phyloP scores from a whole-genome alignment of 2,113 vertebrate genomes.

The Corythornis madagascariensis region DNA sequence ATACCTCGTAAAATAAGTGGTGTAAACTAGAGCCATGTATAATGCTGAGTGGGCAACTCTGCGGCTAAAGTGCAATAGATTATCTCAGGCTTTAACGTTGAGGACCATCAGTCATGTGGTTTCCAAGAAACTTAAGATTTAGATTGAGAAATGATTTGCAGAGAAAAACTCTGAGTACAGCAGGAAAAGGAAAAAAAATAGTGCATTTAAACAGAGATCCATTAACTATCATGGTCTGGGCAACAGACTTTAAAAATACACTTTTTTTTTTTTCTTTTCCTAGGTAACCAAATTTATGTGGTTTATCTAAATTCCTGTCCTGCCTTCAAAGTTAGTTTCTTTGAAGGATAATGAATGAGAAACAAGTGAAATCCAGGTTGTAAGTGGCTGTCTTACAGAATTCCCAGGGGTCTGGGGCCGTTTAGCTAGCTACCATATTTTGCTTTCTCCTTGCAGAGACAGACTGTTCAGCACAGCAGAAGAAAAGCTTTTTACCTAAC shows the following conservation, averaged over 20 bases:
- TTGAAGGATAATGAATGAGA: background rate
- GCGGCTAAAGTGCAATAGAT: slow-evolving; percentile 43
- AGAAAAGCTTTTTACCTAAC: background rate
- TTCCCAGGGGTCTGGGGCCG: background rate
- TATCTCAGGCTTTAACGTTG: background rate
- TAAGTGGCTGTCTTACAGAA: background rate
- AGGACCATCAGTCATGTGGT: slow-evolving; percentile 48
- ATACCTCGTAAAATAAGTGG: slow-evolving; percentile 19
- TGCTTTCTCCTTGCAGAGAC: background rate
- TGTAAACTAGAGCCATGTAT: background rate
- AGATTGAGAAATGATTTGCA: slow-evolving; percentile 20
- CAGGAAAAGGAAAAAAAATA: background rate
- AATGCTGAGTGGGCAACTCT: slow-evolving; percentile 58
- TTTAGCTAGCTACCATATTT: background rate
- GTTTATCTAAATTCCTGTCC: slow-evolving; percentile 1
- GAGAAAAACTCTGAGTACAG: background rate
- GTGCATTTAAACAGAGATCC: background rate
- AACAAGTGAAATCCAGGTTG: background rate
- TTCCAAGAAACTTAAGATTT: slow-evolving; percentile 55
- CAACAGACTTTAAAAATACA: background rate
- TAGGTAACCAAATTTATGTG: background rate
- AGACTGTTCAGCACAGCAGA: background rate
- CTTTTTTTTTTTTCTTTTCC: background rate
- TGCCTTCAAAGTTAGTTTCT: background rate
- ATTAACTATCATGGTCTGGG: background rate